Conservation (phyloP, 1,140 invertebrate species). For the Pogonognathellus flavescens region DNA sequence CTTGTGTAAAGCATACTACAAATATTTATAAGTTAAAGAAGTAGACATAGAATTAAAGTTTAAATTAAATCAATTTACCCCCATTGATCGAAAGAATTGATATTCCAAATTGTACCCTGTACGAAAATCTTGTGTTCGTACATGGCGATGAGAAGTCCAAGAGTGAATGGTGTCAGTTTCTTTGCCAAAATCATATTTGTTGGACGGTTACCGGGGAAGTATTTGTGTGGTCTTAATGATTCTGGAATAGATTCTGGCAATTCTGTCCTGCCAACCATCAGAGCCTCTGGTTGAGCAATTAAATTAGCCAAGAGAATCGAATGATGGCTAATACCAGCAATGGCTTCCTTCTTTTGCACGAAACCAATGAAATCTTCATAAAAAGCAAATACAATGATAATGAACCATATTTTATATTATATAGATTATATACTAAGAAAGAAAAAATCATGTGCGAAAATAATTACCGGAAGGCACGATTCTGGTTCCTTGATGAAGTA, state of each 20-base stretch:
- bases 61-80: constrained; percentile 77
- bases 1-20: background rate
- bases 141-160: constrained; percentile 95
- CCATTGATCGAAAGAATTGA: constrained; percentile 99
- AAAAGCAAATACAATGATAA: constrained; percentile 16
- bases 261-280: constrained; percentile 90
- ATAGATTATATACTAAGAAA: background rate
- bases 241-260: constrained; percentile 57
- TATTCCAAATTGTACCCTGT: constrained; percentile 98
- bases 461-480: constrained; percentile 86
- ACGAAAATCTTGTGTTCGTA: constrained; percentile 99
- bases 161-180: constrained; percentile 91
- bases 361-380: constrained; percentile 62
- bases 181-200: constrained; percentile 98
- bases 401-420: background rate
- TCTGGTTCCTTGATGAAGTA: constrained; percentile 91
- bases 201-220: constrained; percentile 96
- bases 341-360: constrained; percentile 63
- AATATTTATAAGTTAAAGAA: background rate
- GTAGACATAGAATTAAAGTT: constrained; percentile 43
- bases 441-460: too few relatives aligned
- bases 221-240: constrained; percentile 90
- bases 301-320: constrained; percentile 97
- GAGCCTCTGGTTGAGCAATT: constrained; percentile 97
- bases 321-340: constrained; percentile 75